Evolutionary conservation across 2,797 vertebrate genomes (phyloP), one percentile per base, ranked within the genome.

Genomic region (Xenentodon cancila): DNA sequence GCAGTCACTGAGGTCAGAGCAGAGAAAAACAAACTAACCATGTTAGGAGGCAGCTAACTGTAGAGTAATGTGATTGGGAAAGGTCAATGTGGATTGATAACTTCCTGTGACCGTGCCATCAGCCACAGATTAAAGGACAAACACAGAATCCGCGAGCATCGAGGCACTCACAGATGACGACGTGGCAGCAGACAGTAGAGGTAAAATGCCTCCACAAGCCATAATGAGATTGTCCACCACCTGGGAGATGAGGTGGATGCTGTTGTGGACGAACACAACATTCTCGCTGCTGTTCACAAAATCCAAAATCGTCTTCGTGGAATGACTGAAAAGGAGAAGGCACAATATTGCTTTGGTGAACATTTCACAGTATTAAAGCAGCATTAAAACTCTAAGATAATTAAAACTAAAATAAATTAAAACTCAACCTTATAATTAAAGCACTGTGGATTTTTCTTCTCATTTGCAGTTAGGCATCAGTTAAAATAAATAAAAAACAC

Each of bases 271-370:
- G 90, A 99, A 99, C 79, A 99, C 92, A 0, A 97, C 89, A 47
- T 98, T 99, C 86, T 99, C 97, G 15, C 93, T 98, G 95, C 95
- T 98, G 91, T 99, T 99, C 88, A 99, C 97, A 76, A 99, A 99
- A 88, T 99, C 97, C 95, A 97, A 91, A 74, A 99, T 92, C 0
- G 97, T 98, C 93, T 99, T 99, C 61, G 97, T 97, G 82, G 97
- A 98, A 91, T 99, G 96, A 82, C 97, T 99, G 81, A 74, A 47
- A 59, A 16, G 77, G 67, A 65, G 34, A 53, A 1, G 9, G 73
- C 17, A 75, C 68, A 47, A 44, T 0, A 43, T 5, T 0, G 9
- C 1, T 40, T 15, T 40, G 2, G 9, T 30, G 3, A 40, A 40
- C 13, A 40, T 40, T 4, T 40, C 7, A 9, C 7, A 9, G 6